phyloP scores from a whole-genome alignment of 2,113 vertebrate species.

The Himantopus leucocephalus region DNA sequence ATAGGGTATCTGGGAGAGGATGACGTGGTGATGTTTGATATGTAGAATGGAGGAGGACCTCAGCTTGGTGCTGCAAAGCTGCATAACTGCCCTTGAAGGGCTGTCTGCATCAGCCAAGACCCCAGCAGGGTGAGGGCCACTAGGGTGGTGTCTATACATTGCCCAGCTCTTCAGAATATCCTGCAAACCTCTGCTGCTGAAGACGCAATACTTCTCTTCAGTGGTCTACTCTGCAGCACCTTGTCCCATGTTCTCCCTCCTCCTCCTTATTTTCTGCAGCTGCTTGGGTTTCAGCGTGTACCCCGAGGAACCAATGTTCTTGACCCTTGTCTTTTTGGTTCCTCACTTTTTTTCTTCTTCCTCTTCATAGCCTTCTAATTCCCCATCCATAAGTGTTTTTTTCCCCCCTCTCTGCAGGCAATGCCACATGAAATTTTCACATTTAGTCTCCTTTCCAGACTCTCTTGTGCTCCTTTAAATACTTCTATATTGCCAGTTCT shows the following conservation, averaged over 20 bases:
- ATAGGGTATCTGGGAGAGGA: not conserved
- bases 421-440: too few relatives aligned
- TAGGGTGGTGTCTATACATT: accelerated
- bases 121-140: accelerated
- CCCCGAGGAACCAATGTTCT: accelerated
- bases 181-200: not conserved
- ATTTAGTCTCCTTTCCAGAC: not conserved
- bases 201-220: not conserved
- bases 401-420: not conserved
- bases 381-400: not conserved
- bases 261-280: not conserved
- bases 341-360: not conserved
- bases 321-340: not conserved
- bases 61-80: accelerated
- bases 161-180: not conserved
- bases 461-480: not conserved
- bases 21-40: not conserved
- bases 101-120: not conserved
- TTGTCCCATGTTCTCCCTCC: not conserved
- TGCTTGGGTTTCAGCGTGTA: not conserved
- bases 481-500: not conserved
- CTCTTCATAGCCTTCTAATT: not conserved
- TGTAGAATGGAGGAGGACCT: not conserved
- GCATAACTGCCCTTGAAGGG: not conserved
- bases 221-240: not conserved